A percentile compares a stretch with the other conserved stretches of the same genome.
These are phyloP conservation scores for Plumapathes pennacea DNA, from an alignment of 92 coral and sea anemone species.

Conservation along the genomic window DNA sequence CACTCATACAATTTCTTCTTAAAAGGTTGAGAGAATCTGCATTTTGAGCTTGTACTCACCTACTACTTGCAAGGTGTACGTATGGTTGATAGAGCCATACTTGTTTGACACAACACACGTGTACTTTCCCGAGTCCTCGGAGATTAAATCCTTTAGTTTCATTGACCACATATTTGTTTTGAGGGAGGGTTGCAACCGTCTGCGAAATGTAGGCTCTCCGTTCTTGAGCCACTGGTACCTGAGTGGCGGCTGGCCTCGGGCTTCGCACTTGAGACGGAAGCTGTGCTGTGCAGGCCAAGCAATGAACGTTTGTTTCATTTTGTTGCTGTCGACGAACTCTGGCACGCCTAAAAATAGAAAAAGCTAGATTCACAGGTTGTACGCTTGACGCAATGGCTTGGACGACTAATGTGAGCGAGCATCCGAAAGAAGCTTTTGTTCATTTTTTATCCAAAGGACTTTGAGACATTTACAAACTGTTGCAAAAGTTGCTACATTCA, in stretches of 20 bases:
- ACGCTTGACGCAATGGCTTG: no score
- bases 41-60: slow-evolving; percentile 63
- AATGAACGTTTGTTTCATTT: slow-evolving; percentile 62
- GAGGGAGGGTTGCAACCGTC: slow-evolving; percentile 77
- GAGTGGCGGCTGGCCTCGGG: slow-evolving; percentile 72
- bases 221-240: slow-evolving; percentile 82
- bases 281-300: slow-evolving; percentile 90
- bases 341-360: slow-evolving; percentile 45
- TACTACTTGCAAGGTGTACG: slow-evolving; percentile 81
- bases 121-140: slow-evolving; percentile 79
- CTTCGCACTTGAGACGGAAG: slow-evolving; percentile 74
- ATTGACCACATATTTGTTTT: slow-evolving; percentile 85
- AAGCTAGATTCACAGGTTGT: no score
- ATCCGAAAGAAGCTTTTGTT: no score
- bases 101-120: slow-evolving; percentile 86
- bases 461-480: no score
- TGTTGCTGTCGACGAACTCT: slow-evolving; percentile 44
- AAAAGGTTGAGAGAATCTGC: no score
- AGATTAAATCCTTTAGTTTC: slow-evolving; percentile 67
- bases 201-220: slow-evolving; percentile 53
- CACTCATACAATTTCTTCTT: no score
- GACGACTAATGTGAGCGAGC: no score
- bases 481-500: no score
- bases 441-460: no score
- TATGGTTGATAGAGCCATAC: slow-evolving; percentile 79